Evolutionary conservation across 2,113 vertebrate genomes (phyloP), one percentile per base, ranked within the genome.

Genomic region (Eupsittula cactorum): DNA sequence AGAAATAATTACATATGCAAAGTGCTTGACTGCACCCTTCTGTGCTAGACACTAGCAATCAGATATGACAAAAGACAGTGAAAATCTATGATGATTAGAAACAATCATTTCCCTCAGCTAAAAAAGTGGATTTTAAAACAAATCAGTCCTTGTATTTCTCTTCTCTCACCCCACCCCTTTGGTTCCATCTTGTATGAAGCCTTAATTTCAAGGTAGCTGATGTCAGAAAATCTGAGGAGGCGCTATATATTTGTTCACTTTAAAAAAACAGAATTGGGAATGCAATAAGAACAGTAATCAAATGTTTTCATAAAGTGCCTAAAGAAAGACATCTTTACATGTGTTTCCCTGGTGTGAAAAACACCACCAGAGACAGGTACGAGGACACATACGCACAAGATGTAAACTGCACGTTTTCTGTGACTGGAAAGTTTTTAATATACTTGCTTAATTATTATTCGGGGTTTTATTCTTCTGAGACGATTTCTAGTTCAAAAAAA

Each of bases 81-180:
- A 49, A 88, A 94, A 79, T 37, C 62, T 88, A n/a, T 3, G 59
- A 76, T 77, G 75, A 82, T 20, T 77, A 47, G 59, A 82, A 92
- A 80, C 71, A 83, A 90, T 53, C 5, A 74, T 59, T 88, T 67
- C 27, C 67, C 49, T 29, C 18, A 2, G 29, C 25, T 74, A n/a
- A 94, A 87, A 94, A 95, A 87, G 69, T 4, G 29, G 25, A 75
- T 91, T 94, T 94, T 47, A 39, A 44, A 93, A 74, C 42, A 88
- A 70, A 73, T 57, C 82, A 60, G 35, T 20, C 64, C 29, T 57
- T 65, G 20, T 39, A 3, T 44, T 88, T 81, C 59, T 57, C 28
- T 49, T 68, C 28, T 62, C 53, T 60, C 6, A 10, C 7, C 19
- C 3, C 13, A 37, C 42, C n/a, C 35, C 63, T 65, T 85, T 65